phyloP scores from a whole-genome alignment of 2,797 vertebrate genomes.

The Lagothrix lagotricha region DNA sequence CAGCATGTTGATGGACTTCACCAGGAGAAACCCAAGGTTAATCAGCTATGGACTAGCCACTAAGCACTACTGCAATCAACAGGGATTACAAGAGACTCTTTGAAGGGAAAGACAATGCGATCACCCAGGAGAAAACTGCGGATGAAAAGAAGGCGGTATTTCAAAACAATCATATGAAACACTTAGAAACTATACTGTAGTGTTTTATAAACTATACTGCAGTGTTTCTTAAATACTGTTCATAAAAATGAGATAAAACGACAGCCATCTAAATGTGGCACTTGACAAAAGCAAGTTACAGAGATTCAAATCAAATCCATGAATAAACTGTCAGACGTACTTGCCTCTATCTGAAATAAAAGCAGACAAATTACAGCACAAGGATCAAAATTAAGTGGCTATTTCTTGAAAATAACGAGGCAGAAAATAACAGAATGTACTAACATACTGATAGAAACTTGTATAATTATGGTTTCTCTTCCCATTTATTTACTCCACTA shows the following conservation, averaged over 20 bases:
- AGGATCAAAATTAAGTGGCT: slow-evolving; percentile 64
- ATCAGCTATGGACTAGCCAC: slow-evolving; percentile 57
- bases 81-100: slow-evolving; percentile 28
- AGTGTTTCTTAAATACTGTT: slow-evolving; percentile 71
- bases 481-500: slow-evolving; percentile 38
- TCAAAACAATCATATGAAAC: slow-evolving; percentile 69
- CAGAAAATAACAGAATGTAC: slow-evolving; percentile 54
- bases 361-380: slow-evolving; percentile 60
- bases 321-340: slow-evolving; percentile 55
- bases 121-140: neutral
- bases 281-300: slow-evolving; percentile 47
- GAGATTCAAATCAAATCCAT: slow-evolving; percentile 60
- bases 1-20: slow-evolving; percentile 40
- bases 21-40: slow-evolving; percentile 61
- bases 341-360: slow-evolving; percentile 47
- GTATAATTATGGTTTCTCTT: slow-evolving; percentile 54
- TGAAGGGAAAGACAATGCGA: slow-evolving; percentile 48
- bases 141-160: slow-evolving; percentile 52
- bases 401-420: slow-evolving; percentile 64
- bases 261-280: slow-evolving; percentile 61
- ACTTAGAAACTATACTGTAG: slow-evolving; percentile 62
- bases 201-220: slow-evolving; percentile 60
- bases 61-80: slow-evolving; percentile 17
- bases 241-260: slow-evolving; percentile 72
- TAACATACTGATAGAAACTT: slow-evolving; percentile 10